These are phyloP conservation scores for Thunnus albacares DNA, from an alignment of 2,797 vertebrate genomes.

Conservation along the genomic window DNA sequence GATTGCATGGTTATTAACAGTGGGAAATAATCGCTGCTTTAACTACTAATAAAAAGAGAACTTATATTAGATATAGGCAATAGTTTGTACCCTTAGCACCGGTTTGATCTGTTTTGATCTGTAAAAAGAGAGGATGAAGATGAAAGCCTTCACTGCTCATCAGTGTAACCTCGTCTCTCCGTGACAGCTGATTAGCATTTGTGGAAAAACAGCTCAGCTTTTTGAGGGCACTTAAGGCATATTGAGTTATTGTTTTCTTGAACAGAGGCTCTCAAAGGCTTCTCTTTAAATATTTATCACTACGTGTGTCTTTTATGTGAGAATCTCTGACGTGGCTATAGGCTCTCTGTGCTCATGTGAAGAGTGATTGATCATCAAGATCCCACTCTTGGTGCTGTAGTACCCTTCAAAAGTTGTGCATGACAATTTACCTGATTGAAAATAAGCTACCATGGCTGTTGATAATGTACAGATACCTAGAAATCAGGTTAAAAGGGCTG, in stretches of 20 bases:
- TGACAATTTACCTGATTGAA: slow-evolving; percentile 55
- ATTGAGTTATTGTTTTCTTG: slow-evolving; percentile 65
- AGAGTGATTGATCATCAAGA: slow-evolving; percentile 69
- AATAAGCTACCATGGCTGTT: slow-evolving; percentile 26
- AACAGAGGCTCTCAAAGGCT: slow-evolving; percentile 52
- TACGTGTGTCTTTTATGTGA: slow-evolving; percentile 65
- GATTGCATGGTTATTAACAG: slow-evolving; percentile 28
- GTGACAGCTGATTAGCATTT: slow-evolving; percentile 78
- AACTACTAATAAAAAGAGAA: slow-evolving; percentile 31
- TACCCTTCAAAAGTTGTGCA: slow-evolving; percentile 38
- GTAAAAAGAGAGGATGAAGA: slow-evolving; percentile 34
- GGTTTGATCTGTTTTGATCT: slow-evolving; percentile 39
- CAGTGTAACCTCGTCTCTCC: slow-evolving; percentile 48
- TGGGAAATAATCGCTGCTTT: slow-evolving; percentile 50
- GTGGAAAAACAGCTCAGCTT: slow-evolving; percentile 67
- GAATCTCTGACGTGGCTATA: slow-evolving; percentile 49
- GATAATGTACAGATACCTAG: slow-evolving; percentile 25
- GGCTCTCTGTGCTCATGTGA: slow-evolving; percentile 47
- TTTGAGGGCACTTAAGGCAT: slow-evolving; percentile 56
- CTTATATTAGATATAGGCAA: not conserved
- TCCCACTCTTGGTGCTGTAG: slow-evolving; percentile 47
- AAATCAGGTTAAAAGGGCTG: not conserved
- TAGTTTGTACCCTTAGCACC: slow-evolving; percentile 20
- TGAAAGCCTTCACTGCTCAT: slow-evolving; percentile 50
- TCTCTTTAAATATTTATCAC: slow-evolving; percentile 79